phyloP scores from a whole-genome alignment of 1,140 invertebrate genomes.

The Adoxophyes honmai region DNA sequence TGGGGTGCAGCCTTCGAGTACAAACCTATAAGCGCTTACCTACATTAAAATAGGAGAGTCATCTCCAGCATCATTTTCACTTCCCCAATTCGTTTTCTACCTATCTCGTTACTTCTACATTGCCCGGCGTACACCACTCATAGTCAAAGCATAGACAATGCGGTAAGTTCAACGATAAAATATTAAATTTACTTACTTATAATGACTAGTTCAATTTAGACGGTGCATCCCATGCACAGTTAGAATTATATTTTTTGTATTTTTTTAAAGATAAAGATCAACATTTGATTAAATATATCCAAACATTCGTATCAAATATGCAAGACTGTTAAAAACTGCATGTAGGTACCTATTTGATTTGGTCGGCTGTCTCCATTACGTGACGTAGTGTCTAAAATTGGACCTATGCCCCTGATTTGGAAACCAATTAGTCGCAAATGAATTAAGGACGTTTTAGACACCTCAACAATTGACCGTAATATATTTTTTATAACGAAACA shows the following conservation, averaged over 20 bases:
- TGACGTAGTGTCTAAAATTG: too few species aligned
- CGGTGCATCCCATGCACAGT: conserved; percentile 3
- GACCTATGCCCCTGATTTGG: too few species aligned
- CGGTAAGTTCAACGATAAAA: conserved; percentile 12
- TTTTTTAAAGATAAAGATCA: conserved; percentile 11
- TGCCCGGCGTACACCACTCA: neutral
- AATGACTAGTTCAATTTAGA: conserved; percentile 6
- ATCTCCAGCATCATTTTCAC: neutral
- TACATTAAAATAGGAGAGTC: conserved; percentile 1
- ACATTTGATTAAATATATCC: conserved; percentile 14
- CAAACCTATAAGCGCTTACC: conserved; percentile 2
- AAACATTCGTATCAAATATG: conserved; percentile 15
- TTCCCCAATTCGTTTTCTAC: conserved; percentile 1
- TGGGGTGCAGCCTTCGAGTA: neutral
- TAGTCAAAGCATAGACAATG: conserved; percentile 10
- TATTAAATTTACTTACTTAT: conserved; percentile 8
- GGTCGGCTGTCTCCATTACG: too few species aligned
- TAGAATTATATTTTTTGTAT: conserved; percentile 7
- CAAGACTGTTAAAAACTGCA: conserved; percentile 6
- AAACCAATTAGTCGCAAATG: neutral
- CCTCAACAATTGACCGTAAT: conserved; percentile 15
- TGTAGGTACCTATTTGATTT: neutral
- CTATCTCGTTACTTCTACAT: neutral
- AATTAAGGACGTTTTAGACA: conserved; percentile 3
- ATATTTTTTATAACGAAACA: conserved; percentile 11